Conservation (phyloP, 1,140 invertebrate genomes). For the Leguminivora glycinivorella region DNA sequence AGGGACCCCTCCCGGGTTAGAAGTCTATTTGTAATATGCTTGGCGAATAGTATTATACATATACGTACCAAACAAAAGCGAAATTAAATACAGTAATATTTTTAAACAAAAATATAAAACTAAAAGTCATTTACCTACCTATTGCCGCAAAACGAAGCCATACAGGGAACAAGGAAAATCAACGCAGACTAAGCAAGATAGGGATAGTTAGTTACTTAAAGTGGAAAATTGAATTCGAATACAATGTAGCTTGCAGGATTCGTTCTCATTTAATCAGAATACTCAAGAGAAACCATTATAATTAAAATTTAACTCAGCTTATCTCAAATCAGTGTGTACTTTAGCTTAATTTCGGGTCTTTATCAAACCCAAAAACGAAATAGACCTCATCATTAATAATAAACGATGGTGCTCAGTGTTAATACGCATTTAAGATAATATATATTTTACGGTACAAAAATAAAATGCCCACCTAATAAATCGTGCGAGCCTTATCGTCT, state of each 20-base stretch:
- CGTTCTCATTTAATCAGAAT: neutral
- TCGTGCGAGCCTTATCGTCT: conserved; percentile 66
- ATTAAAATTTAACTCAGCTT: neutral
- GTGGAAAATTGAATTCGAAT: neutral
- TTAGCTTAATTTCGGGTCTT: neutral
- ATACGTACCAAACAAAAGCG: no score
- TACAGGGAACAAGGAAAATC: no score
- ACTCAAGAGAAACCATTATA: neutral
- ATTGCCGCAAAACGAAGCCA: no score
- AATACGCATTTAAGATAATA: conserved; percentile 77
- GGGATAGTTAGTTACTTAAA: no score
- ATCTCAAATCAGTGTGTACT: neutral
- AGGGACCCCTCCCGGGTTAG: no score
- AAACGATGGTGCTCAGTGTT: conserved; percentile 65
- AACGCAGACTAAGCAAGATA: no score
- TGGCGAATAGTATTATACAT: no score
- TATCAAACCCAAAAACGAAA: conserved; percentile 38
- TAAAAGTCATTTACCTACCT: no score
- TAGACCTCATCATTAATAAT: conserved; percentile 48
- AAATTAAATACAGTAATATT: no score
- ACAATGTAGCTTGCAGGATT: neutral
- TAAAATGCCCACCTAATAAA: conserved; percentile 74
- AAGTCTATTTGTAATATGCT: no score
- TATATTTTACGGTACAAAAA: conserved; percentile 71
- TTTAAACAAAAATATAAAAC: no score